Percentiles rank a stretch among this genome's conserved stretches.
These are phyloP conservation scores for Austrofundulus limnaeus DNA, from an alignment of 2,113 vertebrate genomes.

Conservation along the genomic window DNA sequence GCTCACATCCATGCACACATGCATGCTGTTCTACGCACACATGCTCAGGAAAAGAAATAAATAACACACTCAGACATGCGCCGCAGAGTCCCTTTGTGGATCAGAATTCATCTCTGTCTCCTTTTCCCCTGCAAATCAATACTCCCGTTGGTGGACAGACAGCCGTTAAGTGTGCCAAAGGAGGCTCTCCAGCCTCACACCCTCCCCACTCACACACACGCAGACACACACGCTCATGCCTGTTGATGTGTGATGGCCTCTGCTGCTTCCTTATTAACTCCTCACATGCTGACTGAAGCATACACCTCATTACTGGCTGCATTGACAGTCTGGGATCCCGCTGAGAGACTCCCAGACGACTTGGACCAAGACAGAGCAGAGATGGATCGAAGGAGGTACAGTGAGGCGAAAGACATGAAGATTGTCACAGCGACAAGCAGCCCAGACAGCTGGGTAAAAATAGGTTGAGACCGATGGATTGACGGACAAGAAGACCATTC, in stretches of 20 bases:
- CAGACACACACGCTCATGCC: conserved; percentile 45
- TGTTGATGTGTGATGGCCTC: conserved; percentile 75
- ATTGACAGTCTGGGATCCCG: conserved; percentile 59
- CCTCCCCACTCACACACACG: conserved; percentile 30
- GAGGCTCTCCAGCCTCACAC: conserved; percentile 50
- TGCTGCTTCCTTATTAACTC: conserved; percentile 80
- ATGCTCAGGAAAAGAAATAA: conserved; percentile 15
- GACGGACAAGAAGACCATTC: conserved; percentile 11
- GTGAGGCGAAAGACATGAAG: conserved; percentile 42
- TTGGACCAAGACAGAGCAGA: conserved; percentile 48
- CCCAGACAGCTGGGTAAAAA: conserved; percentile 18
- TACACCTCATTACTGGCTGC: conserved; percentile 74
- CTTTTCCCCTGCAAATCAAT: conserved; percentile 75
- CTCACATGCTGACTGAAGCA: conserved; percentile 74
- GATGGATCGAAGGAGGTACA: conserved; percentile 32
- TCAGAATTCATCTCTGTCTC: conserved; percentile 76
- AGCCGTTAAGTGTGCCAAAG: conserved; percentile 67
- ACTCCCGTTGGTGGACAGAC: conserved; percentile 61
- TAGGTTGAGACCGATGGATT: conserved; percentile 8
- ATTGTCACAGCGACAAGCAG: conserved; percentile 59
- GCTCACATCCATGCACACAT: conserved; percentile 27
- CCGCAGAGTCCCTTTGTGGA: conserved; percentile 58
- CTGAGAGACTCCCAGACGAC: conserved; percentile 50
- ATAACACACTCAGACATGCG: conserved; percentile 44
- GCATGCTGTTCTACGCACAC: background rate